A percentile compares a stretch with the other conserved stretches of the same genome.
Conservation (phyloP, 1,140 invertebrate genomes). For the Protaetia brevitarsis region DNA sequence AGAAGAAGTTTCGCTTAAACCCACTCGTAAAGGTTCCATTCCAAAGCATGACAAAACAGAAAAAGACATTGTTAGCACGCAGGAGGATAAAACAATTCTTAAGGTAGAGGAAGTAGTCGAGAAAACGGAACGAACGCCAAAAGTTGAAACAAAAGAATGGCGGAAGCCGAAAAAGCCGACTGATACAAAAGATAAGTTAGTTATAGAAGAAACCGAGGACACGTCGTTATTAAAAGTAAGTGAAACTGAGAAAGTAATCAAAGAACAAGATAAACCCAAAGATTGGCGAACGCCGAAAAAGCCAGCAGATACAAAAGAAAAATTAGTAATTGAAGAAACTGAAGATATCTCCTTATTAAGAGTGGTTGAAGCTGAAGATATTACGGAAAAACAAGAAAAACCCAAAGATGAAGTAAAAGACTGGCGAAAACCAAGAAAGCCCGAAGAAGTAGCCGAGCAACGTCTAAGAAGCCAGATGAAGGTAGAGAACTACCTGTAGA, state of each 20-base stretch:
- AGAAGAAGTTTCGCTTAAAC: constrained; percentile 25
- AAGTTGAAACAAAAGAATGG: constrained; percentile 22
- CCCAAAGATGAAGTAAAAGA: constrained; percentile 38
- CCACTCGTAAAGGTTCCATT: neutral
- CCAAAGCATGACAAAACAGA: constrained; percentile 24
- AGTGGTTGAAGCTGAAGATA: neutral
- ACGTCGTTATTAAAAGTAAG: constrained; percentile 43
- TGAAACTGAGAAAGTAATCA: constrained; percentile 1
- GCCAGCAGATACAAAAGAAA: constrained; percentile 36
- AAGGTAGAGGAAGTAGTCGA: constrained; percentile 22
- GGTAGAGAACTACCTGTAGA: constrained; percentile 50
- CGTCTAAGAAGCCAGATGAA: too few relatives aligned
- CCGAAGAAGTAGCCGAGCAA: neutral
- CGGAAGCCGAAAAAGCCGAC: constrained; percentile 30
- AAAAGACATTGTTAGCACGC: neutral
- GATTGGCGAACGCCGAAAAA: constrained; percentile 26
- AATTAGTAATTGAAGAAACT: constrained; percentile 47
- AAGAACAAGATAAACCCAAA: constrained; percentile 45
- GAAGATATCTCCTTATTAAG: constrained; percentile 46
- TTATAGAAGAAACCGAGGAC: constrained; percentile 48
- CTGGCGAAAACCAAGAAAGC: constrained; percentile 32
- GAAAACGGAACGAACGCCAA: constrained; percentile 22
- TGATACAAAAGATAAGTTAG: constrained; percentile 39
- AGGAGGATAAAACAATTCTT: neutral
- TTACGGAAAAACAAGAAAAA: constrained; percentile 40